A percentile compares a stretch with the other conserved stretches of the same genome.
Evolutionary conservation across 2,888 invertebrate genomes (phyloP).

Genomic region (Oscheius sp.): DNA sequence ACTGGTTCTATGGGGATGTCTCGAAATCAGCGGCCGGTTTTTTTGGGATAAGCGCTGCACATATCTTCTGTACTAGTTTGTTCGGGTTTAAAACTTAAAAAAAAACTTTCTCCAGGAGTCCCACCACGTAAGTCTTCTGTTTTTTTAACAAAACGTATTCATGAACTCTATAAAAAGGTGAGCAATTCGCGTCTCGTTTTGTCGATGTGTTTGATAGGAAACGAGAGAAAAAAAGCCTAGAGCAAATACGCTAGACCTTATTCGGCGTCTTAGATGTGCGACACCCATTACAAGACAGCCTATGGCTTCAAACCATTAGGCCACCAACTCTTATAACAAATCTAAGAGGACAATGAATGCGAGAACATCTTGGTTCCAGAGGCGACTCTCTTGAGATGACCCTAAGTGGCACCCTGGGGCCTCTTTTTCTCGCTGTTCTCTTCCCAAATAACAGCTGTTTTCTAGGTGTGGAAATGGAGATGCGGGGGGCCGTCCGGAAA

Average conservation of each 20-base stretch:
- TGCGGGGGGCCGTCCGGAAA: constrained; percentile 12
- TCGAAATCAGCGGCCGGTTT: too few species aligned
- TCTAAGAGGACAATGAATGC: constrained; percentile 22
- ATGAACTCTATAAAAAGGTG: too few species aligned
- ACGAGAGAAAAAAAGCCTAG: not conserved
- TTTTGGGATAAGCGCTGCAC: too few species aligned
- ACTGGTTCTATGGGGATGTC: too few species aligned
- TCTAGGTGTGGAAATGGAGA: not conserved
- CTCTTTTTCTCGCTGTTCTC: not conserved
- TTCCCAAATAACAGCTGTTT: not conserved
- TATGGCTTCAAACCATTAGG: too few species aligned
- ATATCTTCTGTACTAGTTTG: too few species aligned
- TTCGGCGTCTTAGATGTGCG: not conserved
- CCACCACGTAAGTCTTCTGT: too few species aligned
- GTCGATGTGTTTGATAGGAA: not conserved
- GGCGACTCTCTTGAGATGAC: constrained; percentile 17
- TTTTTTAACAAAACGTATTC: too few species aligned
- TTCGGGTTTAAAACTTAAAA: too few species aligned
- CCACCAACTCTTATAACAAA: constrained; percentile 4
- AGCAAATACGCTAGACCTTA: not conserved
- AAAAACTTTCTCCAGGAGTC: too few species aligned
- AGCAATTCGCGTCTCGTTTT: too few species aligned
- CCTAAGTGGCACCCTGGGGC: not conserved
- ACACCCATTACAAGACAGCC: not conserved
- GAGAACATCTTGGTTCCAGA: constrained; percentile 10